Base-by-base conservation (phyloP, 2,113 vertebrate species). In the Craseonycteris thonglongyai region DNA sequence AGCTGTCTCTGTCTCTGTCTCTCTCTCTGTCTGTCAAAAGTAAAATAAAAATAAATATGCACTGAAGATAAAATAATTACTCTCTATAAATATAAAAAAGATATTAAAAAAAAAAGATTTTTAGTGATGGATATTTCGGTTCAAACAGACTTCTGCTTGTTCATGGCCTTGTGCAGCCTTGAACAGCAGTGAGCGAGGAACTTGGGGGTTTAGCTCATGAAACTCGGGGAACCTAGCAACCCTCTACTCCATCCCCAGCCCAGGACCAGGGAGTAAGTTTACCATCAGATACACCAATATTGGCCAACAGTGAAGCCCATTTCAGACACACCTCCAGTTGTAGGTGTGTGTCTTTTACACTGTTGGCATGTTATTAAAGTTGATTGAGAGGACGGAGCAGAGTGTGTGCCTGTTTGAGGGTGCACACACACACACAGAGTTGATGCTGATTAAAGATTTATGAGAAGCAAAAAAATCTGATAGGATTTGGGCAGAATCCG, bases 401-500 rank as follows among this genome's bases (percentile, higher is more conserved):
- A n/a, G 16, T 49, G 22, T 21, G 16, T 56, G 51, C 1, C 0
- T 71, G 30, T 38, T 40, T 40, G 42, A 9, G 14, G 22, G 4
- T 7, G 0, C 2, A 14, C 26, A 58, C 30, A 84, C 42, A 13
- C 66, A 38, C 51, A 19, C 11, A 61, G 95, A 94, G 47, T n/a
- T 95, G 97, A 97, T 98, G 90, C 98, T 98, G 98, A 98, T 98
- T 98, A 98, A 98, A 98, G 98, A 97, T 98, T 99, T 98, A 98
- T 87, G 97, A 97, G 92, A 98, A 98, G 95, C 93, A 98, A 98
- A 98, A 98, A 98, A 98, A 98, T 98, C 98, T 98, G 98, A 98
- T 98, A 98, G 98, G 98, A 98, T 99, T 99, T 98, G 96, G 94
- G 72, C 93, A 97, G 97, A 98, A 98, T 98, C 98, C 80, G 54